phyloP scores from a whole-genome alignment of 2,888 invertebrate genomes.

The Amblyteles armatorius region DNA sequence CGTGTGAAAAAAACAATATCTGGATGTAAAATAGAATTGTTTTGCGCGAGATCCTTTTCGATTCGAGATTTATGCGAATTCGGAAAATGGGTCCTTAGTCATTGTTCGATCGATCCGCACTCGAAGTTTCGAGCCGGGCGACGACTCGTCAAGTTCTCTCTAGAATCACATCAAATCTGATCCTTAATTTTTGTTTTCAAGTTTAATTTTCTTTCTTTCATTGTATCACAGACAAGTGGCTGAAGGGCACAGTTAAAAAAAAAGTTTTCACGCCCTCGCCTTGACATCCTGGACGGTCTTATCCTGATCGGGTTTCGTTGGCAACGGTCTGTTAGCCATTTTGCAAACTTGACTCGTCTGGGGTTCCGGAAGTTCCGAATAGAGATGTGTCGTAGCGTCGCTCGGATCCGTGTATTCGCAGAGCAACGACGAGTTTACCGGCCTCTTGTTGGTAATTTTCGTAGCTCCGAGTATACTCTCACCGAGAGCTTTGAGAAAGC shows the following conservation, averaged over 20 bases:
- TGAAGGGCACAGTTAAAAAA: constrained; percentile 63
- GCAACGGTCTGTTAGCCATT: constrained; percentile 90
- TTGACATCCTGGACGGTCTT: constrained; percentile 68
- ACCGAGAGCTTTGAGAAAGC: constrained; percentile 87
- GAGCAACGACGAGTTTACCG: constrained; percentile 82
- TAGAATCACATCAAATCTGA: constrained; percentile 36
- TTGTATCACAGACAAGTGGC: constrained; percentile 81
- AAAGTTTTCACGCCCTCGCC: constrained; percentile 73
- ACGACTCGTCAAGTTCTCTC: constrained; percentile 38
- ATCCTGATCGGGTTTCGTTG: constrained; percentile 87
- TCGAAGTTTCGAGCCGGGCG: constrained; percentile 43
- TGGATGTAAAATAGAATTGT: background rate
- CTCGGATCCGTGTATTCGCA: constrained; percentile 87
- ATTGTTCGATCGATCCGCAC: constrained; percentile 58
- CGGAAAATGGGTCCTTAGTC: constrained; percentile 25
- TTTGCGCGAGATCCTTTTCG: background rate
- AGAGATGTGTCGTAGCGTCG: constrained; percentile 86
- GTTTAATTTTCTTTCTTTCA: constrained; percentile 38
- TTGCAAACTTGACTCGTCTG: constrained; percentile 85
- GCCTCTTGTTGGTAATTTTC: constrained; percentile 76
- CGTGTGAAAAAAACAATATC: background rate
- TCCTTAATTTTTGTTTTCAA: constrained; percentile 12
- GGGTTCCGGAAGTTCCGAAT: constrained; percentile 86
- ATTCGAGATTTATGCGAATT: constrained; percentile 27
- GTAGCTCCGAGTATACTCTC: constrained; percentile 85